These are phyloP conservation scores for Saccostrea cuccullata DNA, from an alignment of 1,140 invertebrate species.

Conservation along the genomic window DNA sequence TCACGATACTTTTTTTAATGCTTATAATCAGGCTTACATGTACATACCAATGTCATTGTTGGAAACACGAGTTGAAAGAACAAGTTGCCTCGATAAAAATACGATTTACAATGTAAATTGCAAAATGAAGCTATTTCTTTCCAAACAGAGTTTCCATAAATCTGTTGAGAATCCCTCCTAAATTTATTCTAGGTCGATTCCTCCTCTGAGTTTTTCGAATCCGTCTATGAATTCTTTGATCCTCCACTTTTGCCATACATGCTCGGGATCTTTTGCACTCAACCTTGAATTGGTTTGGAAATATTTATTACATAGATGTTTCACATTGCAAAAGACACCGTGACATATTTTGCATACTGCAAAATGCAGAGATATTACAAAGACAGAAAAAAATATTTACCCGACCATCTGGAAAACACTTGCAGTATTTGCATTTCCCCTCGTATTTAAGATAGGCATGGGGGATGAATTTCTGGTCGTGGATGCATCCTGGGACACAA, in stretches of 20 bases:
- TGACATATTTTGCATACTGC: no score
- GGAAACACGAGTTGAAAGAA: background rate
- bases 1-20: background rate
- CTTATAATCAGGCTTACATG: background rate
- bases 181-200: background rate
- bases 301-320: background rate
- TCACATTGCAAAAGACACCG: no score
- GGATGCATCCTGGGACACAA: conserved; percentile 13
- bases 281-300: background rate
- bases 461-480: conserved; percentile 1
- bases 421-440: conserved; percentile 4
- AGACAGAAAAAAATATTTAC: background rate
- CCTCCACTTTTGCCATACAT: background rate
- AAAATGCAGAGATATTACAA: no score
- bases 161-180: background rate
- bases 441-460: background rate
- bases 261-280: conserved; percentile 6
- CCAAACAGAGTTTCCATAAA: background rate
- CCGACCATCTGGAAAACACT: conserved; percentile 10
- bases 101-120: no score
- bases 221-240: background rate
- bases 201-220: background rate
- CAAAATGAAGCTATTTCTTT: background rate
- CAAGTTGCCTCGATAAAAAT: no score
- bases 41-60: background rate